Percentiles rank a stretch among this genome's conserved stretches.
These are phyloP conservation scores for Ornithoptera alexandrae DNA, from an alignment of 2,888 invertebrate genomes.

Conservation along the genomic window DNA sequence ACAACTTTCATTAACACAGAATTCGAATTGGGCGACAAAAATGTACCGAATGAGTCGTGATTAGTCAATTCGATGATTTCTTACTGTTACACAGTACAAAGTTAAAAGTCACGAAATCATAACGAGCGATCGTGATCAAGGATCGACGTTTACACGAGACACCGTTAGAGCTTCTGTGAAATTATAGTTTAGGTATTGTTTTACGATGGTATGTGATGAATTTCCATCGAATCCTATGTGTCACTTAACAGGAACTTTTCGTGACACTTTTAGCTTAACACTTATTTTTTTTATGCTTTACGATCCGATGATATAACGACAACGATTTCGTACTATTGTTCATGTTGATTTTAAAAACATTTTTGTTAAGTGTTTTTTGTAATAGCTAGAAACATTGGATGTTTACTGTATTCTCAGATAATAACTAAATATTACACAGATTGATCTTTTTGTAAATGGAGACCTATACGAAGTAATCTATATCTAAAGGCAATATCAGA, in stretches of 20 bases:
- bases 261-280: constrained; percentile 2
- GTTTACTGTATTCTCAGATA: too few relatives aligned
- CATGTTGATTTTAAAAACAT: too few relatives aligned
- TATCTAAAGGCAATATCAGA: too few relatives aligned
- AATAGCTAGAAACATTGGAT: too few relatives aligned
- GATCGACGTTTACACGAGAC: constrained; percentile 25
- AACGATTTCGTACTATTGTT: too few relatives aligned
- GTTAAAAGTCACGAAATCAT: constrained; percentile 21
- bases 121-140: constrained; percentile 26
- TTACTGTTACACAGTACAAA: constrained; percentile 11
- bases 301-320: neutral
- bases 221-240: constrained; percentile 7
- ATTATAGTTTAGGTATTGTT: constrained; percentile 25
- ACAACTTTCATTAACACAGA: constrained; percentile 12
- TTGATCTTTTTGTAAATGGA: too few relatives aligned
- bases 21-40: constrained; percentile 1
- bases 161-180: constrained; percentile 26
- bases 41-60: constrained; percentile 22
- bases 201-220: constrained; percentile 18
- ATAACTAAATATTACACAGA: too few relatives aligned
- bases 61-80: constrained; percentile 12
- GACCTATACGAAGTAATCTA: too few relatives aligned
- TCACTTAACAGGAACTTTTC: constrained; percentile 10
- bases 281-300: neutral
- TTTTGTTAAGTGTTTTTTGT: too few relatives aligned